A percentile compares a stretch with the other conserved stretches of the same genome.
phyloP scores from a whole-genome alignment of 2,113 vertebrate species.

The Passer montanus region DNA sequence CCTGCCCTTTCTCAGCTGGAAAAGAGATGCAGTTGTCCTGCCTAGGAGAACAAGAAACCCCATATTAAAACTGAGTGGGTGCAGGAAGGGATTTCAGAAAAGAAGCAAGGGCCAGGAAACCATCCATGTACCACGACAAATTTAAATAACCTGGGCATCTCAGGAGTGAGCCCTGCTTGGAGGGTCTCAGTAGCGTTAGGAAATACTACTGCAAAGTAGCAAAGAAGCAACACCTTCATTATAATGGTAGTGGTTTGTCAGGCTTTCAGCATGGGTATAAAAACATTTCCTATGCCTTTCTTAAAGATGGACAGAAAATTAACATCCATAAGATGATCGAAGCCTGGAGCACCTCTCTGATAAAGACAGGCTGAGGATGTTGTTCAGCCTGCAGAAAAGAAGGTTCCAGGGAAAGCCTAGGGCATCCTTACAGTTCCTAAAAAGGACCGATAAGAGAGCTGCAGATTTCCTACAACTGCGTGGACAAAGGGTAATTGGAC shows the following conservation, averaged over 20 bases:
- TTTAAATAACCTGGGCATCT: not conserved
- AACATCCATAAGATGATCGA: not conserved
- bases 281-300: not conserved
- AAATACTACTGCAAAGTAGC: not conserved
- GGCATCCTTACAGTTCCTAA: not conserved
- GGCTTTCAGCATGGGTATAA: not conserved
- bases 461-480: not conserved
- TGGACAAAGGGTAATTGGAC: not conserved
- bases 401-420: not conserved
- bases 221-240: not conserved
- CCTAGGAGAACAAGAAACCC: not conserved
- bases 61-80: not conserved
- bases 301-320: not conserved
- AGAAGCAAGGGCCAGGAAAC: not conserved
- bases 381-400: not conserved
- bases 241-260: not conserved
- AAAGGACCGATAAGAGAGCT: not conserved
- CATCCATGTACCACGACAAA: rapidly evolving
- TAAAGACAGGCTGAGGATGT: not conserved
- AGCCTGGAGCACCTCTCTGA: not conserved
- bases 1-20: not conserved
- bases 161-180: rapidly evolving
- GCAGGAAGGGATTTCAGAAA: not conserved
- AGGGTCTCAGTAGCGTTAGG: not conserved
- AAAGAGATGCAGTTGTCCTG: not conserved